Conservation (phyloP, 2,797 vertebrate species). For the Pristis pectinata region DNA sequence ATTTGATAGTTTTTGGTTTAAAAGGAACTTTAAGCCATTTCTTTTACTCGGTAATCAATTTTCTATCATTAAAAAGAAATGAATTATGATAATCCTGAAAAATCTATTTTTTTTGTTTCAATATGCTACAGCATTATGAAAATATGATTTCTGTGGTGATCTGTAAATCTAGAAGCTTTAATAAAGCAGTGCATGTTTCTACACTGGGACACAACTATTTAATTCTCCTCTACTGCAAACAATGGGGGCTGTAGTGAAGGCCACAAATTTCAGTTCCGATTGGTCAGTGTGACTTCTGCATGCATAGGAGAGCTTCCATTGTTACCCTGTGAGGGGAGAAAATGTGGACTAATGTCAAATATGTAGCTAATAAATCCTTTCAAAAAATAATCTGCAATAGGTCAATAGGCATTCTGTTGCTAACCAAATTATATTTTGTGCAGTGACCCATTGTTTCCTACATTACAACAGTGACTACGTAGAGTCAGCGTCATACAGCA, state of each 20-base stretch:
- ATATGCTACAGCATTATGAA: neutral
- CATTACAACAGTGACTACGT: neutral
- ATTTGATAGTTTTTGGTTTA: neutral
- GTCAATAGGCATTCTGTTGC: neutral
- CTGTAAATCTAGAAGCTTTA: neutral
- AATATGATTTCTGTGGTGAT: neutral
- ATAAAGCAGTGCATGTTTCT: neutral
- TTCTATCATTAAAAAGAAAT: neutral
- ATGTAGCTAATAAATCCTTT: neutral
- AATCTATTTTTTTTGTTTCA: neutral
- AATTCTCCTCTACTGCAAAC: neutral
- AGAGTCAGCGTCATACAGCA: too few species aligned
- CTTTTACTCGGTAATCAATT: neutral
- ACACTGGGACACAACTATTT: neutral
- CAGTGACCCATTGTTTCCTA: neutral
- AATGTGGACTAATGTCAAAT: neutral
- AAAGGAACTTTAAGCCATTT: neutral
- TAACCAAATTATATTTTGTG: neutral
- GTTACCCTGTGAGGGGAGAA: neutral
- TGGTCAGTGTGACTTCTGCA: neutral
- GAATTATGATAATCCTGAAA: neutral
- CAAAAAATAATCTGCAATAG: neutral
- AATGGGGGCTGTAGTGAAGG: neutral
- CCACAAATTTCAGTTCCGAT: neutral
- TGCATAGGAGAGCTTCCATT: neutral